phyloP scores from a whole-genome alignment of 2,888 invertebrate species.

The Volucella inanis region DNA sequence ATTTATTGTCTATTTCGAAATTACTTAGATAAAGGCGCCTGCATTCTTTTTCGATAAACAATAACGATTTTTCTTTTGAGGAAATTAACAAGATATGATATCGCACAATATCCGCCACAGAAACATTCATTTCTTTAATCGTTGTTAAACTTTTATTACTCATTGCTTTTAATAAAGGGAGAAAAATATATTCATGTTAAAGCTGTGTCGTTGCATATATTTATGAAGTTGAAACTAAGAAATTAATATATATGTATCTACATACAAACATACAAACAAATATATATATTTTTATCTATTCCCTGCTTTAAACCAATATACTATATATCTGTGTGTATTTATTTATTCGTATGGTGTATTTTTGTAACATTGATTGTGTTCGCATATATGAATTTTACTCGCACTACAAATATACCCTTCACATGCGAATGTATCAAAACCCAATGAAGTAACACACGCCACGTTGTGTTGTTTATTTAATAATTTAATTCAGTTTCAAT shows the following conservation, averaged over 20 bases:
- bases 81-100: slow-evolving; percentile 28
- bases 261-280: too few relatives aligned
- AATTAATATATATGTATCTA: too few relatives aligned
- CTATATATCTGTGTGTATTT: slow-evolving; percentile 2
- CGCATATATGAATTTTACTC: too few relatives aligned
- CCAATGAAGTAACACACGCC: slow-evolving; percentile 26
- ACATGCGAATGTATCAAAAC: slow-evolving; percentile 18
- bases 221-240: background rate
- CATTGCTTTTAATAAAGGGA: slow-evolving; percentile 7
- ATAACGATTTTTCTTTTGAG: slow-evolving; percentile 18
- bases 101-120: slow-evolving; percentile 39
- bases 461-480: slow-evolving; percentile 47
- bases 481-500: slow-evolving; percentile 36
- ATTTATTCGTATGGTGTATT: too few relatives aligned
- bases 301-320: background rate
- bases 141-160: slow-evolving; percentile 15
- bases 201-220: slow-evolving; percentile 5
- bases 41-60: background rate
- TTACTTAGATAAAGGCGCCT: background rate
- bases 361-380: too few relatives aligned
- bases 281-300: too few relatives aligned
- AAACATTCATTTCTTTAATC: background rate
- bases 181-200: slow-evolving; percentile 16
- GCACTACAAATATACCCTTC: too few relatives aligned
- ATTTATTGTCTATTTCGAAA: too few relatives aligned